Evolutionary conservation across 2,113 vertebrate genomes (phyloP).

Genomic region (Centropristis striata): DNA sequence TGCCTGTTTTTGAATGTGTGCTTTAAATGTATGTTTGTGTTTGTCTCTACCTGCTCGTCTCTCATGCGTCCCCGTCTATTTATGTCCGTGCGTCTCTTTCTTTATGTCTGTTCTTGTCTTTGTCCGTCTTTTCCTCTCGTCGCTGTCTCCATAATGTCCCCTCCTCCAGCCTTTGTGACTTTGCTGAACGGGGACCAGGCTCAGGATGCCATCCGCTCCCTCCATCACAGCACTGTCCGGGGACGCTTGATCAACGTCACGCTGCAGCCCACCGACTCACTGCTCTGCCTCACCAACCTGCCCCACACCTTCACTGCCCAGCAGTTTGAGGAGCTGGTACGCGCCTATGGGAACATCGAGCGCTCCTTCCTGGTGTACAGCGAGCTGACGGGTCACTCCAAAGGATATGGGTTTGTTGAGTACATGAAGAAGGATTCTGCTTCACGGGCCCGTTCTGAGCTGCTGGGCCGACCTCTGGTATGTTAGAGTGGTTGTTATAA

Average conservation of each 20-base stretch:
- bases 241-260: constrained; percentile 93
- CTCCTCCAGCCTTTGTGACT: constrained; percentile 94
- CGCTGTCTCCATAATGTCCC: constrained; percentile 77
- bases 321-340: constrained; percentile 95
- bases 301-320: constrained; percentile 88
- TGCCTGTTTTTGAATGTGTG: constrained; percentile 66
- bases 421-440: constrained; percentile 99
- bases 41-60: constrained; percentile 15
- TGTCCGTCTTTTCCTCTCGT: constrained; percentile 57
- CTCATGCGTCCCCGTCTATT: constrained; percentile 33
- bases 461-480: constrained; percentile 90
- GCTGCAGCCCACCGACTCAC: constrained; percentile 95
- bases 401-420: constrained; percentile 98
- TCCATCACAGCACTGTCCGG: constrained; percentile 92
- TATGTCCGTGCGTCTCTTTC: constrained; percentile 59
- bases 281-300: constrained; percentile 96
- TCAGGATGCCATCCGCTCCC: constrained; percentile 91
- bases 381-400: constrained; percentile 92
- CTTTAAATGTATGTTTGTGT: constrained; percentile 72
- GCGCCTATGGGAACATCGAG: constrained; percentile 95
- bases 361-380: constrained; percentile 96
- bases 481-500: constrained; percentile 20
- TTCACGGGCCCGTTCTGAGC: constrained; percentile 93
- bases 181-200: constrained; percentile 97
- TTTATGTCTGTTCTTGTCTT: constrained; percentile 51